Conservation (phyloP, 1,140 invertebrate species). For the Popillia japonica region DNA sequence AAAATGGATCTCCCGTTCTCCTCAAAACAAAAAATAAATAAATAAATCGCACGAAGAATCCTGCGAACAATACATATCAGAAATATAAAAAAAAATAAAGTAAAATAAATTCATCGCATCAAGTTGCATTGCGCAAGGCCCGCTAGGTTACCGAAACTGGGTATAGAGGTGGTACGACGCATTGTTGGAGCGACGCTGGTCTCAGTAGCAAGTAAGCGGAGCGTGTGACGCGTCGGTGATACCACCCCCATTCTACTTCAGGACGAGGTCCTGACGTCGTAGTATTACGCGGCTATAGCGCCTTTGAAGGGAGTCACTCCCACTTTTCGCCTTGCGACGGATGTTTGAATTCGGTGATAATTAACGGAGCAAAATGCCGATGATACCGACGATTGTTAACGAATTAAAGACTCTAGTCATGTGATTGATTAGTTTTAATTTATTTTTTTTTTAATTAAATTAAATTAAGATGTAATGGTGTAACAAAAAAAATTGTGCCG, state of each 20-base stretch:
- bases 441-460: neutral
- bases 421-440: neutral
- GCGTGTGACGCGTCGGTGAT: neutral
- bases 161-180: neutral
- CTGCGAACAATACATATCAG: no score
- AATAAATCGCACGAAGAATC: no score
- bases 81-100: no score
- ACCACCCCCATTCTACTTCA: no score
- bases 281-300: neutral
- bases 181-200: neutral
- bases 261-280: neutral
- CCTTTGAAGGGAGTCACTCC: neutral
- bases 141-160: neutral
- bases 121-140: neutral
- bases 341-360: neutral
- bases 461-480: neutral
- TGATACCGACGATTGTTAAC: neutral
- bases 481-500: neutral
- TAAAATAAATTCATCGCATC: no score
- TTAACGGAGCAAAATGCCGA: neutral
- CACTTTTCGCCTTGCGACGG: neutral
- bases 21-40: no score
- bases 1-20: no score
- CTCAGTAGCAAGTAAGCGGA: neutral
- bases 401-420: neutral